These are phyloP conservation scores for Crocodylus rhombifer DNA, from an alignment of 2,797 vertebrate genomes.

Conservation along the genomic window DNA sequence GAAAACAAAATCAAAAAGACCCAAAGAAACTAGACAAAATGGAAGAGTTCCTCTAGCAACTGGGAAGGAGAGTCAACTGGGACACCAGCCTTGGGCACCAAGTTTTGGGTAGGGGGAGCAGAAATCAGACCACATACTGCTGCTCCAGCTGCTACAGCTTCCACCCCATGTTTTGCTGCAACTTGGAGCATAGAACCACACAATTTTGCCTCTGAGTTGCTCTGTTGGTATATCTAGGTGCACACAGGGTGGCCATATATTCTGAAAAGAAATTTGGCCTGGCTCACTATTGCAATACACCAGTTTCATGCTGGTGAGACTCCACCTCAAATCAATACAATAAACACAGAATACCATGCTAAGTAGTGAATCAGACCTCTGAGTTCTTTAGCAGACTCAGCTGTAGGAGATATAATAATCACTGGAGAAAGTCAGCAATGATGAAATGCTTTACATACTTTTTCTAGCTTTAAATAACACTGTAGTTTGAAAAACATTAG, in stretches of 20 bases:
- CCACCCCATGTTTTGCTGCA: no score
- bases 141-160: no score
- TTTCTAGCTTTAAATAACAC: background rate
- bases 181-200: no score
- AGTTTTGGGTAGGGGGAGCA: no score
- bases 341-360: no score
- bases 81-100: no score
- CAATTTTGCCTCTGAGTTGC: no score
- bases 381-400: constrained; percentile 25
- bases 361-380: constrained; percentile 40
- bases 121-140: no score
- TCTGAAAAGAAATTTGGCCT: background rate
- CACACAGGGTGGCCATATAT: fast-evolving
- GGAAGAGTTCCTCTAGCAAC: background rate
- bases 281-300: background rate
- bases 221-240: background rate
- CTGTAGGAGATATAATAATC: background rate
- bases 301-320: constrained; percentile 8
- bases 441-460: background rate
- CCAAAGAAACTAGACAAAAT: background rate
- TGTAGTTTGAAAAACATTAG: background rate
- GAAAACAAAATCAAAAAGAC: background rate
- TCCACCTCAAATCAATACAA: background rate
- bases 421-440: constrained; percentile 14
- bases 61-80: no score